phyloP scores from a whole-genome alignment of 2,888 invertebrate genomes.

The Erebia ligea region DNA sequence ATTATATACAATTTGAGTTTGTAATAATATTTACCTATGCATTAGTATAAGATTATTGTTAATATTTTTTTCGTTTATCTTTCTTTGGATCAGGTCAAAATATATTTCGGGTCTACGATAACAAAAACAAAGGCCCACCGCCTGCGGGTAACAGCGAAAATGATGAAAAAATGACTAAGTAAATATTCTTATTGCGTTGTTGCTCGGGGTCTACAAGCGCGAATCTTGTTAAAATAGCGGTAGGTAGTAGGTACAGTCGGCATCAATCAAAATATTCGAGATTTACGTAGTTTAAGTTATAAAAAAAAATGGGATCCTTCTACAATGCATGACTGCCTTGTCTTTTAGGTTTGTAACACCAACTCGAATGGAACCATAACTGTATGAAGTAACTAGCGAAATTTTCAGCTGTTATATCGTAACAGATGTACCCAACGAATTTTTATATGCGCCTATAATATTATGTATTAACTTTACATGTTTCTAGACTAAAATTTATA shows the following conservation, averaged over 20 bases:
- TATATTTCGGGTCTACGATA: slow-evolving; percentile 27
- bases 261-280: not conserved
- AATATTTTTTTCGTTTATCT: slow-evolving; percentile 13
- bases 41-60: too few species aligned
- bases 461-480: too few species aligned
- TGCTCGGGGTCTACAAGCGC: slow-evolving; percentile 35
- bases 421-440: too few species aligned
- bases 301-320: not conserved
- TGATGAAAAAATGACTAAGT: slow-evolving; percentile 41
- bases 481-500: too few species aligned
- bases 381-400: too few species aligned
- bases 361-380: too few species aligned
- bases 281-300: not conserved
- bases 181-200: slow-evolving; percentile 39
- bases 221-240: slow-evolving; percentile 24
- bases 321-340: not conserved
- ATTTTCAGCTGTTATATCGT: too few species aligned
- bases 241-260: not conserved
- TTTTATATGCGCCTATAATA: too few species aligned
- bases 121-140: slow-evolving; percentile 32
- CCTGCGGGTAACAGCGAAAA: slow-evolving; percentile 21
- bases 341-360: too few species aligned
- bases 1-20: too few species aligned
- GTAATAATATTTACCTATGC: too few species aligned
- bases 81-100: slow-evolving; percentile 14